phyloP scores from a whole-genome alignment of 2,888 invertebrate genomes.

The Neria commutata region DNA sequence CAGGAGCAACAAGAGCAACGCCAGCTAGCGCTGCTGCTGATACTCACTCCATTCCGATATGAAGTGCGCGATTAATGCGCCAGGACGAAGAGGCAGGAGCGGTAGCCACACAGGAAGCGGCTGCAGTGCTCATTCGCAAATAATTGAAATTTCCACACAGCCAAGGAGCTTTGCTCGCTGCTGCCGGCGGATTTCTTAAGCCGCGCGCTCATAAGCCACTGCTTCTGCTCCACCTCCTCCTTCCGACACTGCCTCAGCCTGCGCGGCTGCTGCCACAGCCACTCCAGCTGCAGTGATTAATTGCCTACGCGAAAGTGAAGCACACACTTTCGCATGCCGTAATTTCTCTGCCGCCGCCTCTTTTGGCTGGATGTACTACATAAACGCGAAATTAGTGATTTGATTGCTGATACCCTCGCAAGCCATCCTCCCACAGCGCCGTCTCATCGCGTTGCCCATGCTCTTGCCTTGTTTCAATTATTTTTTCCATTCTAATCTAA shows the following conservation, averaged over 20 bases:
- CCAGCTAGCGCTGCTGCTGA: neutral
- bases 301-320: constrained; percentile 19
- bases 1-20: neutral
- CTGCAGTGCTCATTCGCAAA: neutral
- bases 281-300: constrained; percentile 19
- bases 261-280: too few relatives aligned
- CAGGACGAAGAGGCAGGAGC: too few relatives aligned
- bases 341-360: too few relatives aligned
- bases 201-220: too few relatives aligned
- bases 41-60: neutral
- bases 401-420: neutral
- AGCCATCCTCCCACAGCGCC: neutral
- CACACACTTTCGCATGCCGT: neutral
- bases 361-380: neutral
- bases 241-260: neutral
- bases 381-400: too few relatives aligned
- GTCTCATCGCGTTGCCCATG: neutral
- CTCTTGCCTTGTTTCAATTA: constrained; percentile 17
- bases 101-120: too few relatives aligned
- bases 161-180: neutral
- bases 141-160: neutral
- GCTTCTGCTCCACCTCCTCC: neutral
- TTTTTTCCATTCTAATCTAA: constrained; percentile 21
- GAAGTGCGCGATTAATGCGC: neutral
- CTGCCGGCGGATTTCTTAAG: too few relatives aligned